phyloP scores from a whole-genome alignment of 2,888 invertebrate genomes.

The Hymenopus coronatus region DNA sequence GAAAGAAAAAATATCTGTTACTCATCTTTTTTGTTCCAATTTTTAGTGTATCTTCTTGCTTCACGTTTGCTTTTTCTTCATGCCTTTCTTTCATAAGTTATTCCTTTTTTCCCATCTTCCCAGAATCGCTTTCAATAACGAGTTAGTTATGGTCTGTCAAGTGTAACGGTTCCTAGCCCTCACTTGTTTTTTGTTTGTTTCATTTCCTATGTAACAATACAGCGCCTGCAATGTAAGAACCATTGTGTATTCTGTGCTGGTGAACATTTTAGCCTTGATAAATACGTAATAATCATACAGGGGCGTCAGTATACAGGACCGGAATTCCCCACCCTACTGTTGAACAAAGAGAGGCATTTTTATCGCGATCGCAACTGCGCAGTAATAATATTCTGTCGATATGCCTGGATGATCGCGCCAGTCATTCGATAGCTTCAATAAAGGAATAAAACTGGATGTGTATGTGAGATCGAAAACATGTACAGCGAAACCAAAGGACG shows the following conservation, averaged over 20 bases:
- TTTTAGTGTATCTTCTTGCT: not conserved
- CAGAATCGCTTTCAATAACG: not conserved
- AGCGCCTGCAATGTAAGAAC: not conserved
- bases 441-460: conserved; percentile 1
- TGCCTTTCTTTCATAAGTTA: not conserved
- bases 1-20: too few relatives aligned
- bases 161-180: not conserved
- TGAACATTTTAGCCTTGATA: conserved; percentile 16
- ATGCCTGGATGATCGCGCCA: conserved; percentile 5
- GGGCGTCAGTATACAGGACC: not conserved
- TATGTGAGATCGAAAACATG: not conserved
- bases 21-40: too few relatives aligned
- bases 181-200: not conserved
- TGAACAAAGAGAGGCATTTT: not conserved
- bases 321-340: not conserved
- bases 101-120: not conserved
- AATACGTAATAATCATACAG: conserved; percentile 4
- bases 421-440: conserved; percentile 15
- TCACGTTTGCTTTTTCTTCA: not conserved
- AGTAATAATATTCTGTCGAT: conserved; percentile 9
- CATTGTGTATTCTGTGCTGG: conserved; percentile 9
- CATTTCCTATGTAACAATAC: not conserved
- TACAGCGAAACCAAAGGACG: not conserved
- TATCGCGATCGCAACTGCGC: not conserved
- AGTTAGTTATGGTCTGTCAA: conserved; percentile 10